Percentiles rank a stretch among this genome's conserved stretches.
Evolutionary conservation across 2,113 vertebrate species (phyloP).

Genomic region (Cygnus atratus): DNA sequence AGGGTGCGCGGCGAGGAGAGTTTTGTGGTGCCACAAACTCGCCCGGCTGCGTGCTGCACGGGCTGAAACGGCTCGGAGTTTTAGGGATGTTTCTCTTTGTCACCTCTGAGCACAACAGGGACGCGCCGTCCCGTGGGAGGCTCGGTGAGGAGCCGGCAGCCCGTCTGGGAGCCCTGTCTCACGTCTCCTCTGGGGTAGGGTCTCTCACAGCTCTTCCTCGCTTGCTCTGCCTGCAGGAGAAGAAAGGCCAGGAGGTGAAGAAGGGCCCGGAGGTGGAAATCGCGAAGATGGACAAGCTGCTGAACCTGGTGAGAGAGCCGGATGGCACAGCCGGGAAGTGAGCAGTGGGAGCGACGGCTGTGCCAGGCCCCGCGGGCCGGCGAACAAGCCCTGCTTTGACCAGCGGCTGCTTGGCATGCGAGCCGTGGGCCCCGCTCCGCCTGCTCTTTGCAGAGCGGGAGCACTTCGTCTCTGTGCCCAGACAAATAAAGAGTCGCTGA

Average conservation of each 20-base stretch:
- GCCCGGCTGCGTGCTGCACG: no score
- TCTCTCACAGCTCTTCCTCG: not conserved
- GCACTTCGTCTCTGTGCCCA: not conserved
- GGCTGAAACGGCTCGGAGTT: no score
- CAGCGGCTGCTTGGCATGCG: not conserved
- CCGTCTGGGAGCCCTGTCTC: not conserved
- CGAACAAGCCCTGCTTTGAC: not conserved
- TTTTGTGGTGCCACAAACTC: no score
- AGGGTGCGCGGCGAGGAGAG: no score
- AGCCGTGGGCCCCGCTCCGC: not conserved
- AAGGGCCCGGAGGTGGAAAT: slow-evolving; percentile 87
- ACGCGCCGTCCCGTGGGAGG: not conserved
- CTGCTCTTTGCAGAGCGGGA: not conserved
- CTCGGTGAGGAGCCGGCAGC: not conserved
- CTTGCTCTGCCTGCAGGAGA: slow-evolving; percentile 73
- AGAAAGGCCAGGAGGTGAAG: slow-evolving; percentile 87
- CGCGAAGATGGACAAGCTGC: slow-evolving; percentile 91
- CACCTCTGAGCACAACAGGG: no score
- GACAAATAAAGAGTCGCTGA: slow-evolving; percentile 24
- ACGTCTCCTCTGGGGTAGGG: not conserved
- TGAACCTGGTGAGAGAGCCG: slow-evolving; percentile 82
- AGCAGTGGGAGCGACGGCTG: not conserved
- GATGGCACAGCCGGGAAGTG: not conserved
- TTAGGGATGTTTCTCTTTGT: no score
- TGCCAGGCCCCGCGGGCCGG: not conserved